Base-by-base conservation (phyloP, 2,888 invertebrate genomes). In the Calameuta pallipes region DNA sequence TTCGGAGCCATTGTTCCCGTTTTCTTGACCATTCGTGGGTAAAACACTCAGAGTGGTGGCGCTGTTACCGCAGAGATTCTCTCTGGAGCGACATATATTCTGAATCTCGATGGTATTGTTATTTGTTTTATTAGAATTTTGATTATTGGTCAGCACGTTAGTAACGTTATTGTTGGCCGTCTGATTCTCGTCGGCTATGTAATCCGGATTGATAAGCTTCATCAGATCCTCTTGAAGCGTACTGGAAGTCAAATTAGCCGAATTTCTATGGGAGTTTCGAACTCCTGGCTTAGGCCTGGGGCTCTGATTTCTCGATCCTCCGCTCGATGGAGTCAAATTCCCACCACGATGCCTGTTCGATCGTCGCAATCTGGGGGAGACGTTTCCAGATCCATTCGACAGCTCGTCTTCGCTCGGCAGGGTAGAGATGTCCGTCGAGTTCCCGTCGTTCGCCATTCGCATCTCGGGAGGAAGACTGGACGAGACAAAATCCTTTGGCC, bases 171-270 rank as follows among this genome's bases (percentile, higher is more conserved):
- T 88, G 82, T 91, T 90, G 4, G 85, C 75, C 1, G 87, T 78
- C 41, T 90, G 89, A 56, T 83, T 87, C 56, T 91, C 91, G 31
- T 92, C 92, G 12, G 88, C 86, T 30, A 91, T 90, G 75, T 89
- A 91, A 87, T 97, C 97, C 0, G 97, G 97, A 92, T 96, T 96
- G 87, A 98, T 98, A 36, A 98, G 93, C 75, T 96, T 95, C 93
- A 97, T 95, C 34, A 97, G 92, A 89, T 98, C 98, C 90, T 98
- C 97, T 92, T 97, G 95, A 37, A 96, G 92, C 34, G 95, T 95
- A 83, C 94, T 94, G 0, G 93, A 92, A 0, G 93, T 92, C 71
- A 94, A 89, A 88, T 94, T 94, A 15, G 94, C 94, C 80, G 94
- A 94, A 87, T 94, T 94, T 75, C 94, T 89, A 83, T 94, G 94